Evolutionary conservation across 2,113 vertebrate genomes (phyloP).

Genomic region (Indri indri): DNA sequence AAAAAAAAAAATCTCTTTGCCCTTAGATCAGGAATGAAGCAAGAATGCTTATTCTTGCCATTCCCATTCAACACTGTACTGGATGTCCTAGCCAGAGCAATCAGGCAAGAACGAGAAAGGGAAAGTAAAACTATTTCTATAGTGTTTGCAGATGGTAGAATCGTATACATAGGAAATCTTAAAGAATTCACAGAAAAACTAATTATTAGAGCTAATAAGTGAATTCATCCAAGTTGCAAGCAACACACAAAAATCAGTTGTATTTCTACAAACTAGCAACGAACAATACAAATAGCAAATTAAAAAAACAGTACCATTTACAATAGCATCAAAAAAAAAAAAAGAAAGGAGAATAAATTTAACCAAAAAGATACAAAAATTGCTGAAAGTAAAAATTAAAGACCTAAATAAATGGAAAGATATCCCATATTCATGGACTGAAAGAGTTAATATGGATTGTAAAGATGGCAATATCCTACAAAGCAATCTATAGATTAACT

Average conservation of each 20-base stretch:
- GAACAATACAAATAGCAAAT: not conserved
- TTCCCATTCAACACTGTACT: not conserved
- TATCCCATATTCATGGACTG: not conserved
- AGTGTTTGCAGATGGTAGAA: not conserved
- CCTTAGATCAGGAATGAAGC: not conserved
- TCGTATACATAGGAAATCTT: not conserved
- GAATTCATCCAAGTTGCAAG: not conserved
- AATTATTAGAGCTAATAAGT: not conserved
- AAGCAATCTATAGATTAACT: not conserved
- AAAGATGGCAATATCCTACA: not conserved
- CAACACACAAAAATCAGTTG: conserved; percentile 5
- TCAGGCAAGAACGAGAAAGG: not conserved
- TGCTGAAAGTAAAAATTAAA: not conserved
- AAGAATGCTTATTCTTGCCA: not conserved
- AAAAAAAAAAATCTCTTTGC: not conserved
- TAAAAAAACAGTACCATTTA: conserved; percentile 4
- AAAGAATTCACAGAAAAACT: not conserved
- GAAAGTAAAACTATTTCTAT: not conserved
- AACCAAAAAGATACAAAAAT: not conserved
- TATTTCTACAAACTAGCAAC: not conserved
- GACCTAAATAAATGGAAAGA: not conserved
- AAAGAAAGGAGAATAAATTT: not conserved
- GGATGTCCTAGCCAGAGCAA: not conserved
- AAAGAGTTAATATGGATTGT: not conserved
- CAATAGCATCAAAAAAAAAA: not conserved